phyloP scores from a whole-genome alignment of 2,797 vertebrate species.

The Hippopotamyrus pictus region DNA sequence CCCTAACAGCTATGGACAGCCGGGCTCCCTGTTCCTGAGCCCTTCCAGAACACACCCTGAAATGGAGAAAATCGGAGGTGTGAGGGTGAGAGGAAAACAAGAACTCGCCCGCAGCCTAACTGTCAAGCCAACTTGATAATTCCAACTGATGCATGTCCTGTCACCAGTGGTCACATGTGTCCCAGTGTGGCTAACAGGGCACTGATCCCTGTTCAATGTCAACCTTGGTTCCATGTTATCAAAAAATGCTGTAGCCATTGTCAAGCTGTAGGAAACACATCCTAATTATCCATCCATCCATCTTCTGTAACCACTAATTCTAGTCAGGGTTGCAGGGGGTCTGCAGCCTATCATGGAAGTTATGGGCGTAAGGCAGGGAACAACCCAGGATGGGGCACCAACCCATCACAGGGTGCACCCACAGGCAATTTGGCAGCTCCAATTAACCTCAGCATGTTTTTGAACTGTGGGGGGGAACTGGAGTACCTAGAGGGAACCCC shows the following conservation, averaged over 20 bases:
- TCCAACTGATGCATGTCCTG: not conserved
- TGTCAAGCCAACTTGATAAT: constrained; percentile 1
- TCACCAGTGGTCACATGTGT: not conserved
- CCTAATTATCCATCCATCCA: not conserved
- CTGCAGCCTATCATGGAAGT: not conserved
- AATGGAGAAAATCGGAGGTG: not conserved
- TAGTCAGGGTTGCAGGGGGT: not conserved
- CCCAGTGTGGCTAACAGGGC: not conserved
- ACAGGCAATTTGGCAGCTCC: not conserved
- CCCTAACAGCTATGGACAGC: not conserved
- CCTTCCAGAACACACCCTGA: not conserved
- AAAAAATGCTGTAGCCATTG: not conserved
- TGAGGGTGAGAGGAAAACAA: not conserved
- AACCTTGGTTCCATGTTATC: not conserved
- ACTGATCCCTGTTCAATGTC: not conserved
- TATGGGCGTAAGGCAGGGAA: not conserved
- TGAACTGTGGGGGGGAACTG: not conserved
- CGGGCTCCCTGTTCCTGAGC: not conserved
- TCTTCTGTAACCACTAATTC: not conserved
- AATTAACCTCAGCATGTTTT: not conserved
- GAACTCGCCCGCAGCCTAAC: not conserved
- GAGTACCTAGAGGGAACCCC: not conserved
- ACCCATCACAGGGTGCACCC: not conserved
- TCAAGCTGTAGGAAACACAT: not conserved
- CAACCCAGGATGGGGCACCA: not conserved